A percentile compares a stretch with the other conserved stretches of the same genome.
These are phyloP conservation scores for Conopomorpha cramerella DNA, from an alignment of 1,140 invertebrate species.

Conservation along the genomic window DNA sequence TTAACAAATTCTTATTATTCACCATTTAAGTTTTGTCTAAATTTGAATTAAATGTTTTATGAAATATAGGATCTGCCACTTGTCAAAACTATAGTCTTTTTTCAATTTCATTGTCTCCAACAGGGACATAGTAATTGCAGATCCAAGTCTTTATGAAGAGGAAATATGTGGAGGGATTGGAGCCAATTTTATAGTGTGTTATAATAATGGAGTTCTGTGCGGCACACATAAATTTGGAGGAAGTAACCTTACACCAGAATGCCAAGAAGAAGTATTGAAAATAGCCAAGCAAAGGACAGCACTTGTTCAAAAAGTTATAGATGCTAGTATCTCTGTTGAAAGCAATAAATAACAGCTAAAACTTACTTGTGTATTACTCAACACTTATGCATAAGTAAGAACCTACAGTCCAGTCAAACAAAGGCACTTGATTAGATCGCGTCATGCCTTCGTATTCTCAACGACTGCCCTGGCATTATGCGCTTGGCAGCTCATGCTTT, in stretches of 20 bases:
- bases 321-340: conserved; percentile 33
- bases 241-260: conserved; percentile 24
- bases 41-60: too few relatives aligned
- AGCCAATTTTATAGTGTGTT: conserved; percentile 37
- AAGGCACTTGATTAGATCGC: too few relatives aligned
- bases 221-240: conserved; percentile 44
- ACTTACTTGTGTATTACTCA: too few relatives aligned
- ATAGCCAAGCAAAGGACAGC: conserved; percentile 32
- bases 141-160: conserved; percentile 46
- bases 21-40: too few relatives aligned
- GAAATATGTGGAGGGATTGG: conserved; percentile 45
- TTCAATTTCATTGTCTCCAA: too few relatives aligned
- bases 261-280: conserved; percentile 29
- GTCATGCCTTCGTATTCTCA: too few relatives aligned
- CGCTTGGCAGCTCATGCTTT: too few relatives aligned
- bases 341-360: conserved; percentile 18
- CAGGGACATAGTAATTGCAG: conserved; percentile 26
- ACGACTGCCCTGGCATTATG: too few relatives aligned
- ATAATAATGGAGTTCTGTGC: conserved; percentile 30
- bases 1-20: too few relatives aligned
- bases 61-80: too few relatives aligned
- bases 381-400: too few relatives aligned
- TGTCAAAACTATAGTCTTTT: too few relatives aligned
- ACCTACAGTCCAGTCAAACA: background rate
- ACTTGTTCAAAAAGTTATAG: conserved; percentile 31